Evolutionary conservation across 2,113 vertebrate genomes (phyloP), one percentile per base, ranked within the genome.

Genomic region (Nanorana parkeri): DNA sequence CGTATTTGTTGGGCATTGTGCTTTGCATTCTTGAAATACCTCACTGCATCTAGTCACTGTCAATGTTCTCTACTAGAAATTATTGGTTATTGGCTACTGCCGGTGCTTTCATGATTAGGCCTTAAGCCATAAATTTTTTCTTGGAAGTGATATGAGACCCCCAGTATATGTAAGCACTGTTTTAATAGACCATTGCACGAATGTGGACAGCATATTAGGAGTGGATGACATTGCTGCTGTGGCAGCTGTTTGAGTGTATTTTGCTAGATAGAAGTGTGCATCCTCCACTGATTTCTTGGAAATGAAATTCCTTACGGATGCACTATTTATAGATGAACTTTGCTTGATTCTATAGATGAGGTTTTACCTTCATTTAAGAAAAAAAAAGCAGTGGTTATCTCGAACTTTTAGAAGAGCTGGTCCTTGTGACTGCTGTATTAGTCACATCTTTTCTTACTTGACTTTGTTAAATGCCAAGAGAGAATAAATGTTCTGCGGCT

Each of bases 271-370:
- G 58, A 83, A 83, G 76, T 83, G 64, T 51, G 56, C 29, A 24
- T 83, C 63, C 54, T 76, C 17, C 1, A n/a, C 54, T 60, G 54
- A 41, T 76, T 83, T 83, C 72, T 68, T 60, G 63, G 80, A 83
- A 83, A 76, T 67, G n/a, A 76, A 83, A 75, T 61, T 83, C 80
- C 80, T 83, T 23, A 23, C 23, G 80, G 80, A 76, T 20, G 3
- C 71, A 64, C 80, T 83, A 83, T 83, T 83, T 83, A 76, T 83
- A 76, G 64, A 68, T 68, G 71, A 83, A 83, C 80, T 83, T 64
- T 60, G 29, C 64, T 52, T 83, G 80, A 68, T 83, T 63, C 64
- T 75, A 32, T 47, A 58, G 61, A 56, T 17, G 10, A 76, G 63
- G 72, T 76, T 83, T 76, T 76, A 83, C 72, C 80, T 68, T 56